A percentile compares a stretch with the other conserved stretches of the same genome.
phyloP scores from a whole-genome alignment of 2,888 invertebrate genomes.

The Pheosia gnoma region DNA sequence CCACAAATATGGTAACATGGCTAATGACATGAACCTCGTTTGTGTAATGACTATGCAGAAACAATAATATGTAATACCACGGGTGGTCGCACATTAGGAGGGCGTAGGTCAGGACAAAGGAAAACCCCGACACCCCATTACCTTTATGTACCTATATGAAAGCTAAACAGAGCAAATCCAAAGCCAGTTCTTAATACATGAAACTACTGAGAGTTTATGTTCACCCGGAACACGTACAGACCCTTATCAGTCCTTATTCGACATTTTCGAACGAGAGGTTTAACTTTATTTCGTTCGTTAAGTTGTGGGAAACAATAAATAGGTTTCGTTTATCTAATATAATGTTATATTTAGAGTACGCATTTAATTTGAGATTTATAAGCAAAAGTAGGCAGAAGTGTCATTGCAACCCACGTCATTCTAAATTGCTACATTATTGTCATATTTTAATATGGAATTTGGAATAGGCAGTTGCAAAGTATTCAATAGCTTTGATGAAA shows the following conservation, averaged over 20 bases:
- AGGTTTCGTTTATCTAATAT: not conserved
- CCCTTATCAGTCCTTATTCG: constrained; percentile 7
- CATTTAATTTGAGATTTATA: constrained; percentile 29
- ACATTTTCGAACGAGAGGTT: constrained; percentile 5
- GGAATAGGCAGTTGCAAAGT: constrained; percentile 16
- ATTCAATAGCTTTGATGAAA: constrained; percentile 19
- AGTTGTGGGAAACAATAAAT: not conserved
- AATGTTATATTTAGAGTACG: too few relatives aligned
- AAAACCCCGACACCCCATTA: constrained; percentile 5
- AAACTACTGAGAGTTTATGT: constrained; percentile 13
- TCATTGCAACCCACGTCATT: constrained; percentile 9
- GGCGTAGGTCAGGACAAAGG: constrained; percentile 15
- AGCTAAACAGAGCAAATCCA: constrained; percentile 17
- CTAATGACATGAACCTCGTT: not conserved
- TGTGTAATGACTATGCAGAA: constrained; percentile 16
- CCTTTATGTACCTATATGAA: constrained; percentile 9
- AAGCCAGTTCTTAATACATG: constrained; percentile 5
- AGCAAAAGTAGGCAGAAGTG: constrained; percentile 12
- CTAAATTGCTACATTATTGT: constrained; percentile 10
- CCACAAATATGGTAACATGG: not conserved
- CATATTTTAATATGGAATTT: not conserved
- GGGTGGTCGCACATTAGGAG: constrained; percentile 19
- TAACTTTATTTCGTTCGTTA: not conserved
- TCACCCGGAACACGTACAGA: constrained; percentile 8
- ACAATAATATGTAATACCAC: constrained; percentile 16